phyloP scores from a whole-genome alignment of 2,888 invertebrate genomes.

The Cremastobaeus sp. region DNA sequence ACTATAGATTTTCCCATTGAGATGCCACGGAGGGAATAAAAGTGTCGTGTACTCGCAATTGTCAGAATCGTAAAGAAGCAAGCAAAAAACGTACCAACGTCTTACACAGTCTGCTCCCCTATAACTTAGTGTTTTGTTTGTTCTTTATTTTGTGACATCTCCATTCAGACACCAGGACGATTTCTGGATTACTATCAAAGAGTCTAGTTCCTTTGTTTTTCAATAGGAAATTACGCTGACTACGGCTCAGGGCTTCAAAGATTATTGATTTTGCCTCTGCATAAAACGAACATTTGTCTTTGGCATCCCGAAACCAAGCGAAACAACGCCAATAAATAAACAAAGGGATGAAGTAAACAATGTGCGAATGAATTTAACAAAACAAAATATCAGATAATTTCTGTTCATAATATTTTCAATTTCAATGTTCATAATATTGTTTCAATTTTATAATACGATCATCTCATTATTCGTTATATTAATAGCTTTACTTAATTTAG shows the following conservation, averaged over 20 bases:
- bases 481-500: too few species aligned
- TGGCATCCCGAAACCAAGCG: not conserved
- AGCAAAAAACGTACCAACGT: not conserved
- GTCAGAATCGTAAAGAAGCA: not conserved
- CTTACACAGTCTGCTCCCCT: not conserved
- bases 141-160: constrained; percentile 15
- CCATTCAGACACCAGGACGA: constrained; percentile 24
- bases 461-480: too few species aligned
- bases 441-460: too few species aligned
- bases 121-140: constrained; percentile 21
- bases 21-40: constrained; percentile 9
- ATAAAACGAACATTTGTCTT: constrained; percentile 40
- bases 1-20: constrained; percentile 1
- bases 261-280: constrained; percentile 42
- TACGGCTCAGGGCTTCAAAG: constrained; percentile 28
- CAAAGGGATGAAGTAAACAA: too few species aligned
- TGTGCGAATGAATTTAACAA: too few species aligned
- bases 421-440: too few species aligned
- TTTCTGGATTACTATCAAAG: constrained; percentile 53
- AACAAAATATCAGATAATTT: too few species aligned
- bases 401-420: too few species aligned
- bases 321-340: too few species aligned
- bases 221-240: constrained; percentile 49
- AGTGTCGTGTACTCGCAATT: constrained; percentile 14
- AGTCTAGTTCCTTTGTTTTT: constrained; percentile 39